Conservation (phyloP, 2,888 invertebrate genomes). For the Drosophila pegasa region DNA sequence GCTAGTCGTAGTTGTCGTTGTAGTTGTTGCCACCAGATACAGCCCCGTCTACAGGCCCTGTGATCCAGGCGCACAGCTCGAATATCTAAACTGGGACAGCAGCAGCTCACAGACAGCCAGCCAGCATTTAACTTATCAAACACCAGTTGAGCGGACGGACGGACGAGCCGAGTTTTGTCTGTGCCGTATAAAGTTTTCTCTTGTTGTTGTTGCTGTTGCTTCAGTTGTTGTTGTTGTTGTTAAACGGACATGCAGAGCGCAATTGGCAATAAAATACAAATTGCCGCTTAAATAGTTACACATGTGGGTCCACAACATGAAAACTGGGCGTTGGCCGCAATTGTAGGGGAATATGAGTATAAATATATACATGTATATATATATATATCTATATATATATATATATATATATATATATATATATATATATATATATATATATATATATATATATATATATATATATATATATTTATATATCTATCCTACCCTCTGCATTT, state of each 20-base stretch:
- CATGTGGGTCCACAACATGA: slow-evolving; percentile 34
- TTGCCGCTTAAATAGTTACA: slow-evolving; percentile 78
- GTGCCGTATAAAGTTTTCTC: slow-evolving; percentile 26
- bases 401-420: neutral
- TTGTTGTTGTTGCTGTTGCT: slow-evolving; percentile 14
- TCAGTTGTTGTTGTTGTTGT: slow-evolving; percentile 12
- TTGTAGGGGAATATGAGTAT: neutral
- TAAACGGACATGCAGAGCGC: slow-evolving; percentile 29
- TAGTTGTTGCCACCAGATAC: slow-evolving; percentile 15
- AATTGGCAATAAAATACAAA: slow-evolving; percentile 78
- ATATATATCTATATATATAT: slow-evolving; percentile 10
- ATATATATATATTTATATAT: slow-evolving; percentile 6
- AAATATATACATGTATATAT: slow-evolving; percentile 10
- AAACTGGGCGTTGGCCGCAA: slow-evolving; percentile 33
- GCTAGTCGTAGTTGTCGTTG: too few relatives aligned
- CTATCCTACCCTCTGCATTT: slow-evolving; percentile 20
- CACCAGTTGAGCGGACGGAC: slow-evolving; percentile 6
- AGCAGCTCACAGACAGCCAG: slow-evolving; percentile 32
- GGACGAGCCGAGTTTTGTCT: slow-evolving; percentile 6
- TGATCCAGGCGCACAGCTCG: slow-evolving; percentile 1
- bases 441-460: slow-evolving; percentile 3
- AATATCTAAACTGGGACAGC: slow-evolving; percentile 37
- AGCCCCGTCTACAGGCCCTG: neutral
- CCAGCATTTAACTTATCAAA: slow-evolving; percentile 71
- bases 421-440: slow-evolving; percentile 20